Percentiles rank a stretch among this genome's conserved stretches.
Evolutionary conservation across 2,113 vertebrate genomes (phyloP).

Genomic region (Lathamus discolor): DNA sequence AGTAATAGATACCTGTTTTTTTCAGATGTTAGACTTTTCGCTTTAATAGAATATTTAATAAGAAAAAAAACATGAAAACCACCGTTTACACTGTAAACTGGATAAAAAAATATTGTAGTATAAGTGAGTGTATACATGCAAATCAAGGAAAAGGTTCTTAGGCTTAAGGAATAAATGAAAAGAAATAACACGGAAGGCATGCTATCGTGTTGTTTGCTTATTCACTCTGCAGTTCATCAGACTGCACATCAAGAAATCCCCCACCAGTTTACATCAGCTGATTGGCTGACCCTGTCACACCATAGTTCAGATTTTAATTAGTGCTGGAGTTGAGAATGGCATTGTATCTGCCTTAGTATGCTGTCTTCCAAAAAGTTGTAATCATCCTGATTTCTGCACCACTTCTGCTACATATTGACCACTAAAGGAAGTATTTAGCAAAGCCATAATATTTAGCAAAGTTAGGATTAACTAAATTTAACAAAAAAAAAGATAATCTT

Average conservation of each 20-base stretch:
- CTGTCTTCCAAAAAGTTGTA: neutral
- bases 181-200: neutral
- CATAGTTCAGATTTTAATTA: neutral
- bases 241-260: neutral
- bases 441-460: neutral
- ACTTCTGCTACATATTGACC: neutral
- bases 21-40: neutral
- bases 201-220: neutral
- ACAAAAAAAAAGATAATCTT: neutral
- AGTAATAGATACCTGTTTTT: neutral
- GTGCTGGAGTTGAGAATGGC: neutral
- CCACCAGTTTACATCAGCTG: neutral
- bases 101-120: neutral
- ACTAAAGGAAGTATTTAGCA: neutral
- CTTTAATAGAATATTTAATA: neutral
- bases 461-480: neutral
- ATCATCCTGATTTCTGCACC: neutral
- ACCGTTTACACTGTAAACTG: neutral
- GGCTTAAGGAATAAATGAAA: neutral
- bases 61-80: neutral
- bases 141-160: neutral
- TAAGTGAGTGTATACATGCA: neutral
- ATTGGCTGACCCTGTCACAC: neutral
- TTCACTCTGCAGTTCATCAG: neutral
- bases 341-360: neutral